phyloP scores from a whole-genome alignment of 2,113 vertebrate species.

The Myxocyprinus asiaticus region DNA sequence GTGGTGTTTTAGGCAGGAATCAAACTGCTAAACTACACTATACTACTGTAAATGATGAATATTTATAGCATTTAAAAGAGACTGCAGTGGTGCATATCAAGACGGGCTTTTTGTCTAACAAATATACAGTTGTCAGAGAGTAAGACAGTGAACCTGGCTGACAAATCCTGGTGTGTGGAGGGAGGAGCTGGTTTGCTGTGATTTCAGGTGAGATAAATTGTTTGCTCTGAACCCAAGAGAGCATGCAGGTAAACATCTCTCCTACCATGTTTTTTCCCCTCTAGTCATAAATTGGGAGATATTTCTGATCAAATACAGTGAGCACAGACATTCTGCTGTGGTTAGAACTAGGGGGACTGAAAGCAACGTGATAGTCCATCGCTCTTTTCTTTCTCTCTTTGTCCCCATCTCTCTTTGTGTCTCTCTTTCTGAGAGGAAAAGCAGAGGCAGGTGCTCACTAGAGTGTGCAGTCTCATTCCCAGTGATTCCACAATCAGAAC shows the following conservation, averaged over 20 bases:
- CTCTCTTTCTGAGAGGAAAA: slow-evolving; percentile 1
- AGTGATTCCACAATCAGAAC: slow-evolving; percentile 41
- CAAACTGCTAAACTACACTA: slow-evolving; percentile 34
- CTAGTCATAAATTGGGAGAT: slow-evolving; percentile 34
- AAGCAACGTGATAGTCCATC: not conserved
- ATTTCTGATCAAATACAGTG: slow-evolving; percentile 46
- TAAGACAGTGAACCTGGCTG: not conserved
- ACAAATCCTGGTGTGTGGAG: slow-evolving; percentile 22
- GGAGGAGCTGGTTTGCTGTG: not conserved
- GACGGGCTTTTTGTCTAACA: slow-evolving; percentile 22
- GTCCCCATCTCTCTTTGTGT: not conserved
- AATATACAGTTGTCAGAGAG: slow-evolving; percentile 18
- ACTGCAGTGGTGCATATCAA: not conserved
- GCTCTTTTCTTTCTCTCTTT: too few relatives aligned
- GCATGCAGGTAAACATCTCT: slow-evolving; percentile 46
- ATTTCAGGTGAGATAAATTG: slow-evolving; percentile 40
- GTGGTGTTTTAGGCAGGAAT: slow-evolving; percentile 13
- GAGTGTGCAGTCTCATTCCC: slow-evolving; percentile 38
- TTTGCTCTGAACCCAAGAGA: slow-evolving; percentile 44
- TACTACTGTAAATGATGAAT: slow-evolving; percentile 13
- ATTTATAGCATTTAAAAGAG: slow-evolving; percentile 23
- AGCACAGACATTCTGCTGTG: not conserved
- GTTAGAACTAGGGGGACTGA: not conserved
- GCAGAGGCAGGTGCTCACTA: slow-evolving; percentile 25
- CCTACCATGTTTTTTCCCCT: slow-evolving; percentile 44